A percentile compares a stretch with the other conserved stretches of the same genome.
Evolutionary conservation across 2,113 vertebrate genomes (phyloP).

Genomic region (Oryzias javanicus): DNA sequence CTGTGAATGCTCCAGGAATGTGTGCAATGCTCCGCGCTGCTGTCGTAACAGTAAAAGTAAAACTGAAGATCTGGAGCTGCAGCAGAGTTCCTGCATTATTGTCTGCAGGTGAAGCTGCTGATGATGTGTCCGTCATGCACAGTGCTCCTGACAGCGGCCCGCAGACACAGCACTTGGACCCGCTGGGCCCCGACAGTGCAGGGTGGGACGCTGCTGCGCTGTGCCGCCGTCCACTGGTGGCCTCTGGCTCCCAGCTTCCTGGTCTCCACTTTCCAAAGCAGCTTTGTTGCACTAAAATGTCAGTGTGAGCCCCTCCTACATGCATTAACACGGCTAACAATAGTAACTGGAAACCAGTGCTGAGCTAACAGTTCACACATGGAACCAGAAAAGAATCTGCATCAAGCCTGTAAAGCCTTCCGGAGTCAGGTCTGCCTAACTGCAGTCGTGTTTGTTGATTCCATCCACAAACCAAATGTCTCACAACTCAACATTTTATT

Average conservation of each 20-base stretch:
- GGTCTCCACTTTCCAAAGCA: conserved; percentile 47
- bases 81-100: conserved; percentile 9
- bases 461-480: too few relatives aligned
- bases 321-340: conserved; percentile 64
- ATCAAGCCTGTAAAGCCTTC: background rate
- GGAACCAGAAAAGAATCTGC: conserved; percentile 14
- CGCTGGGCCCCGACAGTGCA: conserved; percentile 26
- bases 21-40: background rate
- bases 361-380: conserved; percentile 13
- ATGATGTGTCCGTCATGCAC: background rate
- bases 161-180: conserved; percentile 8
- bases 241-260: conserved; percentile 29
- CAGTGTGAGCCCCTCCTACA: conserved; percentile 55
- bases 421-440: too few relatives aligned
- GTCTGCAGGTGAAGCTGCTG: background rate
- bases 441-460: too few relatives aligned
- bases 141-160: conserved; percentile 1
- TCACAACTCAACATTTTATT: too few relatives aligned
- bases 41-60: conserved; percentile 13
- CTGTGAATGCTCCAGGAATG: background rate
- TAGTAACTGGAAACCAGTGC: conserved; percentile 54
- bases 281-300: conserved; percentile 67
- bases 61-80: background rate
- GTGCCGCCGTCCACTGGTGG: conserved; percentile 32
- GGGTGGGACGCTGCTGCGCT: conserved; percentile 36